A percentile compares a stretch with the other conserved stretches of the same genome.
Conservation (phyloP, 2,113 vertebrate species). For the Lethenteron reissneri region DNA sequence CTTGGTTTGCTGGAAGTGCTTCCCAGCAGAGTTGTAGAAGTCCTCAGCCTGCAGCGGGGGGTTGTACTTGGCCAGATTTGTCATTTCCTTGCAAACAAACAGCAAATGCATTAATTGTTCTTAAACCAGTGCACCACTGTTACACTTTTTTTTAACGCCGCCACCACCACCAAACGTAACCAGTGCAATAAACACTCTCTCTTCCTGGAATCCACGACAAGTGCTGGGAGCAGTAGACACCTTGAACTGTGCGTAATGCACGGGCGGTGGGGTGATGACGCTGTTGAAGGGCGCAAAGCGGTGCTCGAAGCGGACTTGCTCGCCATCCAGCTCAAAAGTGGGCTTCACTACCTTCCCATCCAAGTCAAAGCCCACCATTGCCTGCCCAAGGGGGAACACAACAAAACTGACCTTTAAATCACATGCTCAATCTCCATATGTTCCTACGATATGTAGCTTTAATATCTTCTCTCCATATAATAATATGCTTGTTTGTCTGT, state of each 20-base stretch:
- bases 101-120: conserved; percentile 3
- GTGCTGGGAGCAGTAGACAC: conserved; percentile 18
- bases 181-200: too few species aligned
- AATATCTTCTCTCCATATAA: neutral
- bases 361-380: conserved; percentile 96
- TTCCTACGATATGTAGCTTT: neutral
- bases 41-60: conserved; percentile 81
- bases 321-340: conserved; percentile 90
- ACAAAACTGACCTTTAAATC: neutral
- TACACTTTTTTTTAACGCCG: too few species aligned
- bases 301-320: conserved; percentile 92
- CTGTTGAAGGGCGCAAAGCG: conserved; percentile 95
- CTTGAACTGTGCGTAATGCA: conserved; percentile 95
- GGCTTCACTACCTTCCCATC: conserved; percentile 90
- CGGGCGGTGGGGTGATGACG: conserved; percentile 82
- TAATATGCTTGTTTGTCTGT: neutral
- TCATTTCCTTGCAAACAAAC: conserved; percentile 55
- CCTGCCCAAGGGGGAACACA: conserved; percentile 23
- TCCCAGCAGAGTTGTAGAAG: conserved; percentile 87
- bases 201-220: too few species aligned
- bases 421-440: neutral
- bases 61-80: conserved; percentile 89
- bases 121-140: neutral
- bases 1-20: conserved; percentile 96
- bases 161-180: too few species aligned